A percentile compares a stretch with the other conserved stretches of the same genome.
phyloP scores from a whole-genome alignment of 1,140 invertebrate species.

The Meteorus sp. region DNA sequence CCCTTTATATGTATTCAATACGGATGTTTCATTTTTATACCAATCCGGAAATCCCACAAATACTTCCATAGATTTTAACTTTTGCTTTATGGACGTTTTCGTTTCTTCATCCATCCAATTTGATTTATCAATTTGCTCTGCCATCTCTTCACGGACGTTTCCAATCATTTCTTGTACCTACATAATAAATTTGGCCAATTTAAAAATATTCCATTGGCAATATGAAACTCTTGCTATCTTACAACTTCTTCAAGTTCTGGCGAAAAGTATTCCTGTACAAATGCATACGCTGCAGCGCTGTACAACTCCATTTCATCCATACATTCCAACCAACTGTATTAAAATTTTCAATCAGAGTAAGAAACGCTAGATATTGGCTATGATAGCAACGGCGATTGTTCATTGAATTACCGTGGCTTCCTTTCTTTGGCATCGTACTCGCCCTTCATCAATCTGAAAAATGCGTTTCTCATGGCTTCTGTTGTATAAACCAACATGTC shows the following conservation, averaged over 20 bases:
- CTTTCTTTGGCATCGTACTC: slow-evolving; percentile 9
- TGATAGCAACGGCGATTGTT: no score
- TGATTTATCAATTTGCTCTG: slow-evolving; percentile 22
- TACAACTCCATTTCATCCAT: slow-evolving; percentile 7
- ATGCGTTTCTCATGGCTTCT: slow-evolving; percentile 10
- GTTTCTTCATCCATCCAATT: slow-evolving; percentile 68
- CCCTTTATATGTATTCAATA: slow-evolving; percentile 26
- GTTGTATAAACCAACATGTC: slow-evolving; percentile 17
- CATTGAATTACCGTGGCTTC: slow-evolving; percentile 21
- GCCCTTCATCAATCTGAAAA: background rate
- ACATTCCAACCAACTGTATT: slow-evolving; percentile 20
- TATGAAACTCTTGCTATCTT: background rate
- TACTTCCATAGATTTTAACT: slow-evolving; percentile 63
- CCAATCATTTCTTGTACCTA: slow-evolving; percentile 18
- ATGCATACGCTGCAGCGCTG: slow-evolving; percentile 5
- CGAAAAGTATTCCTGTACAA: slow-evolving; percentile 11
- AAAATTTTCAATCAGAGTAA: background rate
- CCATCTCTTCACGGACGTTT: slow-evolving; percentile 19
- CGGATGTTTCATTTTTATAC: slow-evolving; percentile 23
- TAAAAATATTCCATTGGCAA: background rate
- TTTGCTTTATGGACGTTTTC: slow-evolving; percentile 61
- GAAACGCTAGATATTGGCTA: no score
- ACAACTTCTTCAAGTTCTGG: slow-evolving; percentile 8
- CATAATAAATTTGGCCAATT: background rate
- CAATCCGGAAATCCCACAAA: slow-evolving; percentile 67